Evolutionary conservation across 1,140 invertebrate species (phyloP).

Genomic region (Caenorhabditis latens): DNA sequence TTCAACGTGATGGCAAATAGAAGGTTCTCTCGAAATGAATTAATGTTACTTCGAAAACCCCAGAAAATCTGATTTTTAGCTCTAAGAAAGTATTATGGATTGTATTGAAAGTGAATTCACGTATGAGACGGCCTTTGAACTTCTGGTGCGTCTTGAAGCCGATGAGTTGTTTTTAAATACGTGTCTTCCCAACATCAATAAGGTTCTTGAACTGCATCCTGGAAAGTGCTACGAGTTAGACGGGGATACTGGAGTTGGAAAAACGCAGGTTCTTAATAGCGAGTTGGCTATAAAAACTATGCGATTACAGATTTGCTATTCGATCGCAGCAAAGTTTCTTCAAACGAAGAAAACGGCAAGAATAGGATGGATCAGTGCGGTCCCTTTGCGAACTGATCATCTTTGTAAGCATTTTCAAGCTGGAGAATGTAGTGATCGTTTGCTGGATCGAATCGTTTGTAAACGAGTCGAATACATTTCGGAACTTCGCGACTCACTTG

Average conservation of each 20-base stretch:
- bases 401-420: neutral
- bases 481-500: conserved; percentile 1
- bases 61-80: no score
- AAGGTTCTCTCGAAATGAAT: no score
- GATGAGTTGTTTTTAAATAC: conserved; percentile 18
- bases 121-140: conserved; percentile 33
- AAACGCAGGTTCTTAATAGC: conserved; percentile 54
- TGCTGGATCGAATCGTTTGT: neutral
- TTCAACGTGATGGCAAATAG: no score
- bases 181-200: neutral
- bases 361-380: conserved; percentile 27
- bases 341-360: neutral
- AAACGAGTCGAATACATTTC: neutral
- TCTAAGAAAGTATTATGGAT: neutral
- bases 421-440: neutral
- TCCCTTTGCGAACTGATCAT: neutral
- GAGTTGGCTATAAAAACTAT: neutral
- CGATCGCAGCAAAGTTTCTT: conserved; percentile 26
- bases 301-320: conserved; percentile 35
- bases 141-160: conserved; percentile 25
- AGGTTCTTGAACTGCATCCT: neutral
- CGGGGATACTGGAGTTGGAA: conserved; percentile 51
- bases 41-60: no score
- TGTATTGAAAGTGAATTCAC: neutral
- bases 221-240: conserved; percentile 56